Percentiles rank a stretch among this genome's conserved stretches.
phyloP scores from a whole-genome alignment of 1,140 invertebrate species.

The Agraylea sexmaculata region DNA sequence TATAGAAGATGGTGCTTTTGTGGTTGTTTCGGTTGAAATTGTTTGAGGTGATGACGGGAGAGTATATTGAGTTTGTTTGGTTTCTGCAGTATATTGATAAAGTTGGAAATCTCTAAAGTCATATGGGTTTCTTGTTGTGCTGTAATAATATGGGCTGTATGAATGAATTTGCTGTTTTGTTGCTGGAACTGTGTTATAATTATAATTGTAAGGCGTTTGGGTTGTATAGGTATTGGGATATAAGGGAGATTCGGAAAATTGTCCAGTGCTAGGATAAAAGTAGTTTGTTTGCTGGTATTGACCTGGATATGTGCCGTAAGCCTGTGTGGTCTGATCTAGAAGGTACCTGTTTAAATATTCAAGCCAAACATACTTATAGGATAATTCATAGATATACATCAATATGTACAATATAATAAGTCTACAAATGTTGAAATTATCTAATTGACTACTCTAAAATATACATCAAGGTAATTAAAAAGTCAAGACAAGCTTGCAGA shows the following conservation, averaged over 20 bases:
- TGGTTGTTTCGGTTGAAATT: conserved; percentile 3
- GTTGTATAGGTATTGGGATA: conserved; percentile 19
- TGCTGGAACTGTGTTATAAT: conserved; percentile 12
- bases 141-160: conserved; percentile 12
- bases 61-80: conserved; percentile 18
- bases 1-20: conserved; percentile 9
- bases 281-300: conserved; percentile 15
- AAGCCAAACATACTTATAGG: no score
- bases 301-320: conserved; percentile 13
- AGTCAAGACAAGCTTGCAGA: no score
- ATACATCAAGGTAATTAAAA: no score
- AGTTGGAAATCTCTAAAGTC: conserved; percentile 24
- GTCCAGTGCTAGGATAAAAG: conserved; percentile 14
- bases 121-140: conserved; percentile 24
- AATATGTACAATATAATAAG: no score
- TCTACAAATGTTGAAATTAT: no score
- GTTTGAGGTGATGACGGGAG: conserved; percentile 12
- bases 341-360: conserved; percentile 16
- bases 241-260: conserved; percentile 4
- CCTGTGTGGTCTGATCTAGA: conserved; percentile 17
- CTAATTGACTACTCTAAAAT: no score
- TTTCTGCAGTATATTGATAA: conserved; percentile 19
- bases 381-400: no score
- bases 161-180: conserved; percentile 11
- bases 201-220: conserved; percentile 15